These are phyloP conservation scores for Prionace glauca DNA, from an alignment of 2,797 vertebrate genomes.

Conservation along the genomic window DNA sequence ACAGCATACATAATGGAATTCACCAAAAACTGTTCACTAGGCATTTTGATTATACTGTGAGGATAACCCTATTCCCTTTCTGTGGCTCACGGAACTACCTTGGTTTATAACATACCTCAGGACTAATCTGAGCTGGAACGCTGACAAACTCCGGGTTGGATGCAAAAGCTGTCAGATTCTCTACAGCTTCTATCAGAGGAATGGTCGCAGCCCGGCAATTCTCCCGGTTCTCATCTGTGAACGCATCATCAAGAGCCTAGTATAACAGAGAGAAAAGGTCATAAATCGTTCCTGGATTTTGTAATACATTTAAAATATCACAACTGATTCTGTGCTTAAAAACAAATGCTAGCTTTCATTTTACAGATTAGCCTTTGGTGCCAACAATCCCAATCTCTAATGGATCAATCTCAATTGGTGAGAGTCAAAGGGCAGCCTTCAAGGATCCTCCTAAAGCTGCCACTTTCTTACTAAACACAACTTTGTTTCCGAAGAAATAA, in stretches of 20 bases:
- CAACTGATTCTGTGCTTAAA: not conserved
- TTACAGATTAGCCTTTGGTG: not conserved
- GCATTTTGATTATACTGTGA: not conserved
- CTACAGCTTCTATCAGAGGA: slow-evolving; percentile 91
- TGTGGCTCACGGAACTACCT: not conserved
- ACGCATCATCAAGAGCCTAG: slow-evolving; percentile 89
- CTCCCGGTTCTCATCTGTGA: slow-evolving; percentile 85
- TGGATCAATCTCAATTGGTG: not conserved
- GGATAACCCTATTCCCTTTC: not conserved
- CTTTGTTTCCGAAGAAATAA: not conserved
- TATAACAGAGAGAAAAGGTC: not conserved
- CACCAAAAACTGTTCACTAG: not conserved
- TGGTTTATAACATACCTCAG: slow-evolving; percentile 63
- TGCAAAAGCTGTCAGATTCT: slow-evolving; percentile 90
- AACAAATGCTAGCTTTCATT: not conserved
- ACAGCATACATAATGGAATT: not conserved
- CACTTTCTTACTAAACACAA: not conserved
- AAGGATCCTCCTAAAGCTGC: not conserved
- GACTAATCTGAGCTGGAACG: slow-evolving; percentile 89
- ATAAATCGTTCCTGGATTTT: not conserved
- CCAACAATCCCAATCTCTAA: not conserved
- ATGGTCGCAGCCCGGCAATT: slow-evolving; percentile 81
- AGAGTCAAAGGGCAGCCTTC: not conserved
- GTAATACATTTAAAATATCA: no score
- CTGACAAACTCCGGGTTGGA: slow-evolving; percentile 96